Evolutionary conservation across 2,888 invertebrate species (phyloP), one percentile per base, ranked within the genome.

Genomic region (Pristionchus maxplancki): DNA sequence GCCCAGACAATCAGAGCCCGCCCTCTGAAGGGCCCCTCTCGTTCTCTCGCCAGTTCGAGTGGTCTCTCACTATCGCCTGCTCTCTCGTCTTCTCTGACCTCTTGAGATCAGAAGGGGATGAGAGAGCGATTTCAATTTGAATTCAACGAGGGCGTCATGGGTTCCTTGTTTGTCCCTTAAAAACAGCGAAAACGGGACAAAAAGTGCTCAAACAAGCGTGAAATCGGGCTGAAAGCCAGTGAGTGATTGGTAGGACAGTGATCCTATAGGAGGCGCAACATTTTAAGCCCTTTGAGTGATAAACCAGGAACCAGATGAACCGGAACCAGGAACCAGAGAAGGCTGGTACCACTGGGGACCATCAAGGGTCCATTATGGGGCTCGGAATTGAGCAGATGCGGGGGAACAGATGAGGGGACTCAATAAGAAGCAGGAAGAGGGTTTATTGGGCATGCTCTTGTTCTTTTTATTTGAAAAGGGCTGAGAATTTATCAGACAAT

Each of bases 361-460:
- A 40, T 40, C 71, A 74, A 24, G 20, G 40, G 71, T 74, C 40
- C 67, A 67, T 67, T 67, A 67, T 74, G 71, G n/a, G 71, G 11
- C 40, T 74, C 71, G 0, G 67, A 20, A 40, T 20, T 20, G 71
- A 40, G 37, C 40, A 37, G 71, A 74, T 74, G 71, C 20, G 71
- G 34, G 24, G 40, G 71, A 37, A 74, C 37, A 37, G 37, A 74
- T 24, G 40, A 40, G 40, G 71, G 40, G 24, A 40, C 24, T 9
- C n/a, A 31, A 74, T 74, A 13, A 74, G 40, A 24, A 9, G 15
- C 20, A 40, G 40, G 40, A 74, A 40, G 44, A 44, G 6, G 44
- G n/a, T n/a, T n/a, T n/a, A n/a, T n/a, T 6, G 44, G 44, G 44
- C 6, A 44, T 44, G 11, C 8, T 44, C 8, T 44, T 44, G 8